Conservation (phyloP, 2,113 vertebrate genomes). For the Prietella phreatophila region DNA sequence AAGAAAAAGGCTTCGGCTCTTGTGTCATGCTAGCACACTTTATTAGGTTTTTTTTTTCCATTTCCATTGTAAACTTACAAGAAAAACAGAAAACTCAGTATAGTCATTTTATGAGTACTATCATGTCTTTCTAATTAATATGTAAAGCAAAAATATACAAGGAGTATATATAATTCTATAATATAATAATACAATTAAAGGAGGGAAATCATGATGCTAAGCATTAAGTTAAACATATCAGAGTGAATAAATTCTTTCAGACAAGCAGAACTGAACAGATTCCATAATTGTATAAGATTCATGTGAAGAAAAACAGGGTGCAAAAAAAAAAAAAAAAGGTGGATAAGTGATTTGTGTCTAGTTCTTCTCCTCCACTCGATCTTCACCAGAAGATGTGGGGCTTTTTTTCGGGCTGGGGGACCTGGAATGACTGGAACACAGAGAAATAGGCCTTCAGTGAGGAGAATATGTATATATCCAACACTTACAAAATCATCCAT, state of each 20-base stretch:
- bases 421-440: conserved; percentile 75
- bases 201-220: background rate
- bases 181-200: too few species aligned
- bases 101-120: background rate
- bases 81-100: background rate
- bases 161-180: background rate
- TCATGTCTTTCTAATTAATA: conserved; percentile 4
- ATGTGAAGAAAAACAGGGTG: conserved; percentile 17
- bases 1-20: background rate
- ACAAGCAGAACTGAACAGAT: background rate
- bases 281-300: background rate
- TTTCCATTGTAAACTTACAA: conserved; percentile 33
- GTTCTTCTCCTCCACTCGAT: conserved; percentile 60
- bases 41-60: conserved; percentile 28
- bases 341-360: conserved; percentile 27
- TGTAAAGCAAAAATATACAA: conserved; percentile 17
- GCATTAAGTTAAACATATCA: background rate
- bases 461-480: background rate
- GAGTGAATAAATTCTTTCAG: background rate
- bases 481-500: background rate
- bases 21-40: conserved; percentile 20
- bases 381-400: conserved; percentile 58
- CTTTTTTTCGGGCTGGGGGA: conserved; percentile 69
- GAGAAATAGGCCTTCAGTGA: conserved; percentile 40
- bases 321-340: background rate